These are phyloP conservation scores for Mus spretus DNA, from an alignment of 2,797 vertebrate species.

Conservation along the genomic window DNA sequence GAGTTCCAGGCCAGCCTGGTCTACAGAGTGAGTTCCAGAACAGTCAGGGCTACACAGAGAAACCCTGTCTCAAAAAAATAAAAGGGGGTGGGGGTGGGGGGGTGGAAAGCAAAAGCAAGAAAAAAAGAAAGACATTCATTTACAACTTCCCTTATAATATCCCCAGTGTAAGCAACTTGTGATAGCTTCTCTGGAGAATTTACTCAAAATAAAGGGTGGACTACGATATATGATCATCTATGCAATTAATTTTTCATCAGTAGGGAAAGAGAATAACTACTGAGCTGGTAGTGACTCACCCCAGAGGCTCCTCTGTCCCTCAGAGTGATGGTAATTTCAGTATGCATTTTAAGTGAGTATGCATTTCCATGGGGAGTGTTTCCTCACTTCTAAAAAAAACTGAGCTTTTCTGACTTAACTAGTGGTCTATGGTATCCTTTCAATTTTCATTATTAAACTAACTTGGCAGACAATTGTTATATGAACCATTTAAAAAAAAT, in stretches of 20 bases:
- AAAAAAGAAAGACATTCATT: background rate
- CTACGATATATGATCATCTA: conserved; percentile 59
- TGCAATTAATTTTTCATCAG: conserved; percentile 59
- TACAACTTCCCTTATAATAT: conserved; percentile 51
- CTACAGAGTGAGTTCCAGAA: background rate
- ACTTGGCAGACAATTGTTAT: background rate
- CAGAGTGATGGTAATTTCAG: conserved; percentile 53
- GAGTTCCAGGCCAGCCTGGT: background rate
- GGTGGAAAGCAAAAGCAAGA: no score
- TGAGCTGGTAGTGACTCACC: conserved; percentile 3
- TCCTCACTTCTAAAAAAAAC: conserved; percentile 63
- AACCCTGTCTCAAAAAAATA: background rate
- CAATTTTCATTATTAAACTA: conserved; percentile 42
- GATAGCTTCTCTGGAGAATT: conserved; percentile 49
- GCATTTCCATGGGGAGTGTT: conserved; percentile 28
- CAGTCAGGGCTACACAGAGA: background rate
- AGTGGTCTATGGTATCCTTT: conserved; percentile 27
- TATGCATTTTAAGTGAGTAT: conserved; percentile 56
- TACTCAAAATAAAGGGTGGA: conserved; percentile 31
- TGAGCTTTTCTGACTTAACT: conserved; percentile 57
- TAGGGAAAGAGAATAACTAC: conserved; percentile 51
- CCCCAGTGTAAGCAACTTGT: conserved; percentile 2
- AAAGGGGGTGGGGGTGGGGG: no score
- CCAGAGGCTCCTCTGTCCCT: conserved; percentile 11
- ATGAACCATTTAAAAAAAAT: background rate